Evolutionary conservation across 2,797 vertebrate genomes (phyloP).

Genomic region (Hypotaenidia okinawae): DNA sequence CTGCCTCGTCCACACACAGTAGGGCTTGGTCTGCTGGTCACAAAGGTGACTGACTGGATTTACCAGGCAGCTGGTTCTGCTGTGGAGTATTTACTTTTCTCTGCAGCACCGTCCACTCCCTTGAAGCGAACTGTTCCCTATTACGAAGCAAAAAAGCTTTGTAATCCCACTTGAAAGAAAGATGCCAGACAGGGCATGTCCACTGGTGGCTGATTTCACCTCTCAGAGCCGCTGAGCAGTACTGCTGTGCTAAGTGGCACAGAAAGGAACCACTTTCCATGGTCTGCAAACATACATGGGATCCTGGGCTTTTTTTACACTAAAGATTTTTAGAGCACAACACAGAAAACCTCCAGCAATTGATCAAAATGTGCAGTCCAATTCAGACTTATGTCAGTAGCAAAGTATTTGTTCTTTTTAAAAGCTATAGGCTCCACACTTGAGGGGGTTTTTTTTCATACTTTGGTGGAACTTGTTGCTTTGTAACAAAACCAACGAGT

Average conservation of each 20-base stretch:
- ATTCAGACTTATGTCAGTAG: background rate
- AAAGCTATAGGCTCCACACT: background rate
- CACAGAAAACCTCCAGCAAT: background rate
- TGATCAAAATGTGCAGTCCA: background rate
- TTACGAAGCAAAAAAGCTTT: background rate
- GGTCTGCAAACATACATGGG: accelerated
- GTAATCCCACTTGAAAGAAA: background rate
- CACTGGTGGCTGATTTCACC: background rate
- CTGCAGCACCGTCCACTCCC: background rate
- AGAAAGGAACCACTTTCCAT: background rate
- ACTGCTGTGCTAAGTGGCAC: background rate
- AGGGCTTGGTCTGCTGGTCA: background rate
- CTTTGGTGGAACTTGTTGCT: background rate
- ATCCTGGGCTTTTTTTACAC: background rate
- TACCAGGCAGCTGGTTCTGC: background rate
- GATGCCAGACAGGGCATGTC: background rate
- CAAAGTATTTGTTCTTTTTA: background rate
- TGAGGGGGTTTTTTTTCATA: background rate
- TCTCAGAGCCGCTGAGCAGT: background rate
- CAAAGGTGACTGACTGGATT: background rate
- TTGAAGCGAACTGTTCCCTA: background rate
- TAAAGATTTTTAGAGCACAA: background rate
- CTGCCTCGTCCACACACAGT: background rate
- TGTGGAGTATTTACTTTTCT: background rate
- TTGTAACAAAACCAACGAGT: background rate